Percentiles rank a stretch among this genome's conserved stretches.
These are phyloP conservation scores for Sminthurides aquaticus DNA, from an alignment of 2,888 invertebrate species.

Conservation along the genomic window DNA sequence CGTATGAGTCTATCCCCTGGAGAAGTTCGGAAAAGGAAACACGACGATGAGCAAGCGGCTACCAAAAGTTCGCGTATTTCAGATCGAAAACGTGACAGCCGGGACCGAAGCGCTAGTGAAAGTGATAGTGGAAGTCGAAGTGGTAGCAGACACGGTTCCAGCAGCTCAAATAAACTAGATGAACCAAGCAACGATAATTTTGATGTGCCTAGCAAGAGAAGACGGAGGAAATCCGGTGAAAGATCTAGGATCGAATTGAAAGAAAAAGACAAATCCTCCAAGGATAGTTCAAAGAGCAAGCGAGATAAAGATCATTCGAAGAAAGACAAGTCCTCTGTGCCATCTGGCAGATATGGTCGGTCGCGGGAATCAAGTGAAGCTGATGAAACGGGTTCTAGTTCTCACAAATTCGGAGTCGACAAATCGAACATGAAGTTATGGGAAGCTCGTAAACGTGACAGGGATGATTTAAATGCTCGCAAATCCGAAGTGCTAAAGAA, in stretches of 20 bases:
- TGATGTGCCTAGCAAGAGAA: constrained; percentile 11
- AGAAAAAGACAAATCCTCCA: constrained; percentile 2
- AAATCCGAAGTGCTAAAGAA: constrained; percentile 11
- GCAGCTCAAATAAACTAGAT: neutral
- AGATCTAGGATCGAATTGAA: neutral
- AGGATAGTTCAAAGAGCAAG: neutral
- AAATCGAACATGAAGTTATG: neutral
- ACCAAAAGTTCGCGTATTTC: neutral
- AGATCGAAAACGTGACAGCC: neutral
- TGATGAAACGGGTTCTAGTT: neutral
- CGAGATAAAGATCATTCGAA: neutral
- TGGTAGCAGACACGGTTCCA: neutral
- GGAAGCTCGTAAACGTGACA: constrained; percentile 1
- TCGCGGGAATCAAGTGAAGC: neutral
- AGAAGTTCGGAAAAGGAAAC: neutral
- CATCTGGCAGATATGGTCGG: neutral
- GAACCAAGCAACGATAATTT: neutral
- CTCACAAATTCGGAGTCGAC: neutral
- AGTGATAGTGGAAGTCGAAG: neutral
- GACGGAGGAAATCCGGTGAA: constrained; percentile 12
- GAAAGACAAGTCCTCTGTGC: neutral
- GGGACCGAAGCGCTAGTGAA: neutral
- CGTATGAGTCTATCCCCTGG: neutral
- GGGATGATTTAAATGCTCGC: constrained; percentile 11
- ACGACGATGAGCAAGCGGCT: neutral